Percentiles rank a stretch among this genome's conserved stretches.
Conservation (phyloP, 1,140 invertebrate genomes). For the Musca vetustissima region DNA sequence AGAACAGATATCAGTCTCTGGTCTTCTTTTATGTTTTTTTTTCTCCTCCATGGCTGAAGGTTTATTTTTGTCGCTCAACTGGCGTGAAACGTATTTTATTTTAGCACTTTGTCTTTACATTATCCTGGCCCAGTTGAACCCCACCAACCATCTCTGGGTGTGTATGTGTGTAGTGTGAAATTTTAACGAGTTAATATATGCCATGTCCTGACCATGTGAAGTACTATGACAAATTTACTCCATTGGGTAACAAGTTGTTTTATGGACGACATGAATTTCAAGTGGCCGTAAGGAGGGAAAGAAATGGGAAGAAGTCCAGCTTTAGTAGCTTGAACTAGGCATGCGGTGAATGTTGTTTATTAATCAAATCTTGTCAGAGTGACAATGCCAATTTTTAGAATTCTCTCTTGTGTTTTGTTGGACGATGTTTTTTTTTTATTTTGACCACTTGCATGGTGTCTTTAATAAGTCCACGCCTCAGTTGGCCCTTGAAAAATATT, state of each 20-base stretch:
- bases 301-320: too few species aligned
- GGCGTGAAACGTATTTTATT: constrained; percentile 20
- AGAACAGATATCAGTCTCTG: background rate
- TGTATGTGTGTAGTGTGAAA: background rate
- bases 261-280: background rate
- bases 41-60: background rate
- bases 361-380: constrained; percentile 21
- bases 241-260: constrained; percentile 21
- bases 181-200: constrained; percentile 21
- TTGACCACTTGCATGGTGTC: constrained; percentile 10
- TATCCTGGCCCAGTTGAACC: too few species aligned
- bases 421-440: too few species aligned
- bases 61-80: constrained; percentile 8
- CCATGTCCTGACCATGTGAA: constrained; percentile 1
- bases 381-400: constrained; percentile 26
- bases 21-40: background rate
- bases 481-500: too few species aligned
- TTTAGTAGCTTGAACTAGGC: too few species aligned
- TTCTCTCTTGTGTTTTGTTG: too few species aligned
- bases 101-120: constrained; percentile 14
- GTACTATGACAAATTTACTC: constrained; percentile 1
- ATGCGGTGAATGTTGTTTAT: constrained; percentile 15
- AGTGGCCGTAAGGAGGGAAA: too few species aligned
- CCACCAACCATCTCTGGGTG: background rate
- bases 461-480: too few species aligned